Conservation (phyloP, 2,888 invertebrate genomes). For the Ferrisia virgata region DNA sequence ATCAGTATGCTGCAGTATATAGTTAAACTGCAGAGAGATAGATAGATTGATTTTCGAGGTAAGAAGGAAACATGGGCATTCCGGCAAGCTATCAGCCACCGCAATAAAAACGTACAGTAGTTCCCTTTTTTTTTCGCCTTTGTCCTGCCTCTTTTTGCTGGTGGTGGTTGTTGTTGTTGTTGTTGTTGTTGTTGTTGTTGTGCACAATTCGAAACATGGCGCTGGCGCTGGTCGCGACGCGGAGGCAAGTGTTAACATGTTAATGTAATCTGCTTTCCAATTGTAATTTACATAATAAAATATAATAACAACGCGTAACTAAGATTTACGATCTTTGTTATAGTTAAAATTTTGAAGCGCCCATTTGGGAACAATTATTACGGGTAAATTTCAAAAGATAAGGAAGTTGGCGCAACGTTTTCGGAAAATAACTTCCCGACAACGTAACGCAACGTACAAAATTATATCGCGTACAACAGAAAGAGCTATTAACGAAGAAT, state of each 20-base stretch:
- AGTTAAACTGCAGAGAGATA: no score
- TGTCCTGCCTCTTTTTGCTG: no score
- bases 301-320: slow-evolving; percentile 21
- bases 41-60: no score
- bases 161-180: no score
- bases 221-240: not conserved
- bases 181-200: no score
- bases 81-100: no score
- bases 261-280: slow-evolving; percentile 22
- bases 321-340: slow-evolving; percentile 40
- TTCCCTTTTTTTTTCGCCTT: no score
- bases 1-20: no score
- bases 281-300: slow-evolving; percentile 23
- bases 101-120: no score
- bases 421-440: slow-evolving; percentile 28
- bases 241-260: not conserved
- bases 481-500: slow-evolving; percentile 20
- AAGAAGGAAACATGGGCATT: no score
- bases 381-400: slow-evolving; percentile 38
- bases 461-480: slow-evolving; percentile 18
- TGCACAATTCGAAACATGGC: not conserved
- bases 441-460: not conserved
- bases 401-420: slow-evolving; percentile 27
- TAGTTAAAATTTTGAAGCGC: slow-evolving; percentile 40
- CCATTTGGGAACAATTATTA: slow-evolving; percentile 41